These are phyloP conservation scores for Papilio machaon DNA, from an alignment of 1,140 invertebrate genomes.

Conservation along the genomic window DNA sequence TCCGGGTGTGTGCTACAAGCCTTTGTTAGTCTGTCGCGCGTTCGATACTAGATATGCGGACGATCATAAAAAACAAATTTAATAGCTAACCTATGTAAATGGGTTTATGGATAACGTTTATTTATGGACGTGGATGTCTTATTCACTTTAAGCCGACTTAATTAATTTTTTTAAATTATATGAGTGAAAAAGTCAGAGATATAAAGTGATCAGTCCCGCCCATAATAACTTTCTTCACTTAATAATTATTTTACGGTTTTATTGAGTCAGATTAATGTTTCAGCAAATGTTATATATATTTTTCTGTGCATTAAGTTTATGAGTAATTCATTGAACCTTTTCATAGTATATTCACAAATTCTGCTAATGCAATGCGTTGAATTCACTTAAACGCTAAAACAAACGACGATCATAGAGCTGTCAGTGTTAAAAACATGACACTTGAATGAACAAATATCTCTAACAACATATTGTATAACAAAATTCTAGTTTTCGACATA, in stretches of 20 bases:
- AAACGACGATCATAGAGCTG: not conserved
- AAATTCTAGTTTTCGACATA: conserved; percentile 29
- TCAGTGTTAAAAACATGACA: not conserved
- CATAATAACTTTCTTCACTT: not conserved
- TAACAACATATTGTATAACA: conserved; percentile 35
- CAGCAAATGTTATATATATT: not conserved
- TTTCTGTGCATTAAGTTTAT: not conserved
- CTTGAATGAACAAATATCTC: not conserved
- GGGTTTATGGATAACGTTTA: conserved; percentile 9
- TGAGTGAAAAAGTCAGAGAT: not conserved
- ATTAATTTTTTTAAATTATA: conserved; percentile 9
- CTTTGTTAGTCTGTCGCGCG: not conserved
- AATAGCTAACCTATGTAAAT: conserved; percentile 35
- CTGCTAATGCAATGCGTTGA: not conserved
- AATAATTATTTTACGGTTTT: not conserved
- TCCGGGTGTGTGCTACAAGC: not conserved
- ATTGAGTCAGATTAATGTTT: not conserved
- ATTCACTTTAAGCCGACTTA: conserved; percentile 25
- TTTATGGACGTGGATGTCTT: conserved; percentile 24
- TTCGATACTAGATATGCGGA: conserved; percentile 22
- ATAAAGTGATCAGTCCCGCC: not conserved
- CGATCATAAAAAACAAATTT: conserved; percentile 32
- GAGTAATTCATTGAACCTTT: not conserved
- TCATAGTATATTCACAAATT: not conserved
- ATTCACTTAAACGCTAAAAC: not conserved